Conservation (phyloP, 1,140 invertebrate genomes). For the Sinella curviseta region DNA sequence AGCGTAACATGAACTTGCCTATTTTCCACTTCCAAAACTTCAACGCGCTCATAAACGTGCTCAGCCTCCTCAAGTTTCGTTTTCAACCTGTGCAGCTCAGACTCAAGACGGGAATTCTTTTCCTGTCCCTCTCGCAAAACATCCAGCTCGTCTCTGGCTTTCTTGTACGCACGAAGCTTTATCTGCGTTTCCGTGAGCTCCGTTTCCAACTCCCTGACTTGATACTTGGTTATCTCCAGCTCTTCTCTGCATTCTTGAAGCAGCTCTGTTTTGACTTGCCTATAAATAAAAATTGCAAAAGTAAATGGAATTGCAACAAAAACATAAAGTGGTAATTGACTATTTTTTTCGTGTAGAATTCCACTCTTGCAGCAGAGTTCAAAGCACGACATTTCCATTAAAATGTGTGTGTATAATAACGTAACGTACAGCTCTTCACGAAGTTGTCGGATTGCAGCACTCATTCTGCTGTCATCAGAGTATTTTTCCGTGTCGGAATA, state of each 20-base stretch:
- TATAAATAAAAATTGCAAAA: conserved; percentile 8
- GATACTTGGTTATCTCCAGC: conserved; percentile 42
- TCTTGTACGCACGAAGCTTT: conserved; percentile 37
- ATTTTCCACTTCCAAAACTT: conserved; percentile 46
- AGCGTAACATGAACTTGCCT: conserved; percentile 37
- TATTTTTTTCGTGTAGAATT: too few relatives aligned
- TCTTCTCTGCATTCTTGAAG: conserved; percentile 49
- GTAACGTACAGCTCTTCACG: conserved; percentile 46
- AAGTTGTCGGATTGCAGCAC: conserved; percentile 36
- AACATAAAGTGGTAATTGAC: background rate
- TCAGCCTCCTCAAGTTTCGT: conserved; percentile 47
- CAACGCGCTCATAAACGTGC: conserved; percentile 44
- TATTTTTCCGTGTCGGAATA: conserved; percentile 44
- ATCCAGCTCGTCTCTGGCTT: conserved; percentile 47
- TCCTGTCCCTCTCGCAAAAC: conserved; percentile 46
- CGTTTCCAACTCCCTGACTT: conserved; percentile 34
- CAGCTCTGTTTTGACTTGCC: conserved; percentile 45
- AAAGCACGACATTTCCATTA: background rate
- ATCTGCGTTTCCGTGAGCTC: conserved; percentile 40
- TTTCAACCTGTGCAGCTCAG: conserved; percentile 41
- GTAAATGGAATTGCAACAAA: conserved; percentile 1
- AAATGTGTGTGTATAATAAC: background rate
- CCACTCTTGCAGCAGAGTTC: too few relatives aligned
- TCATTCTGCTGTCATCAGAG: conserved; percentile 37
- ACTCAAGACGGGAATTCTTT: conserved; percentile 41